phyloP scores from a whole-genome alignment of 2,113 vertebrate species.

The Rafetus swinhoei region DNA sequence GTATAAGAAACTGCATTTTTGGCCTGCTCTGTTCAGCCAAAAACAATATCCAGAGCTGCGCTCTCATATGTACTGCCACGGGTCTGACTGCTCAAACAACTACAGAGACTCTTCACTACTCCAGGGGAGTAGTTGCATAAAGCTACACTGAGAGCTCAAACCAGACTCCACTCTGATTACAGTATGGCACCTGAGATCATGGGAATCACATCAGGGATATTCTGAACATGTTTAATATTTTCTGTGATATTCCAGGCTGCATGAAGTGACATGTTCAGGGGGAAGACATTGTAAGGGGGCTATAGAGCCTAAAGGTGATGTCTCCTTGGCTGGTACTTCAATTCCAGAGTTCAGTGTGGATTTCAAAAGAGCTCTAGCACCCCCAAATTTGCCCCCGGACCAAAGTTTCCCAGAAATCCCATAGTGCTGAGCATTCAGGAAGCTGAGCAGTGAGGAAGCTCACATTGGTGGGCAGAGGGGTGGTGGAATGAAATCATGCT shows the following conservation, averaged over 20 bases:
- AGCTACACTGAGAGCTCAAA: not conserved
- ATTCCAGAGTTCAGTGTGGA: not conserved
- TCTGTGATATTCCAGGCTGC: not conserved
- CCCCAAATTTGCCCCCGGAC: not conserved
- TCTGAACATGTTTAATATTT: not conserved
- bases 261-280: not conserved
- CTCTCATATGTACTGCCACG: not conserved
- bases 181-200: not conserved
- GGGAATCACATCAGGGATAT: not conserved
- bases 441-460: not conserved
- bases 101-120: not conserved
- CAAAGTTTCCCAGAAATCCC: not conserved
- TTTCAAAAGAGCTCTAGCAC: not conserved
- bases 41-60: not conserved
- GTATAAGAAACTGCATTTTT: not conserved
- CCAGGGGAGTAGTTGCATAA: not conserved
- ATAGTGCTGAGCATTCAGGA: not conserved
- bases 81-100: not conserved
- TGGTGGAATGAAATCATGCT: not conserved
- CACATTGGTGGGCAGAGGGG: not conserved
- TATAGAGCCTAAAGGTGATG: not conserved
- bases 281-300: not conserved
- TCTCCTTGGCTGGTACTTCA: not conserved
- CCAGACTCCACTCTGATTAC: not conserved
- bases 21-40: not conserved